These are phyloP conservation scores for Tapirus indicus DNA, from an alignment of 2,797 vertebrate species.

Conservation along the genomic window DNA sequence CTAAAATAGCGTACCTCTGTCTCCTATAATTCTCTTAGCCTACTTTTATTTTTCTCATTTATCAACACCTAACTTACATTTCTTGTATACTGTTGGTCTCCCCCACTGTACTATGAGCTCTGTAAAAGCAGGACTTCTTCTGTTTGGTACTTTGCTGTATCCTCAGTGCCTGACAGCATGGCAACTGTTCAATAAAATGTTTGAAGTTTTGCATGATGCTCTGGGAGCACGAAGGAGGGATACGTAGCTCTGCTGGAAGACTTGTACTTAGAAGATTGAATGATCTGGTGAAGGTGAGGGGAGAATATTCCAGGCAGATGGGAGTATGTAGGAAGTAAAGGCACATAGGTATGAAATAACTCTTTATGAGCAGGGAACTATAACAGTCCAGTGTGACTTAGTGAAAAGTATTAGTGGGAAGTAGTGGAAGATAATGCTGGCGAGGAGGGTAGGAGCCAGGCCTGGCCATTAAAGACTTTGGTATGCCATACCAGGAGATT, in stretches of 20 bases:
- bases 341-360: not conserved
- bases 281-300: not conserved
- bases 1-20: not conserved
- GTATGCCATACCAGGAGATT: not conserved
- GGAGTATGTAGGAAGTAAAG: not conserved
- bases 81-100: not conserved
- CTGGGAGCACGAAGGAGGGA: not conserved
- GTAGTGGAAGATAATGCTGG: not conserved
- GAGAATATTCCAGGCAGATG: not conserved
- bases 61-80: not conserved
- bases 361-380: not conserved
- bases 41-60: conserved; percentile 14
- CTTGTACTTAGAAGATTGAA: not conserved
- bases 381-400: not conserved
- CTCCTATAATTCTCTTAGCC: not conserved
- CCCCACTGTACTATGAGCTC: not conserved
- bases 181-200: not conserved
- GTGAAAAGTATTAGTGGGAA: not conserved
- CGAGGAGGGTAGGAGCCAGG: not conserved
- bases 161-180: not conserved
- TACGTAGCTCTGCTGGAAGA: not conserved
- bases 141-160: not conserved
- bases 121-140: not conserved
- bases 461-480: not conserved
- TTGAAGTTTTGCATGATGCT: not conserved